Conservation (phyloP, 2,113 vertebrate species). For the Prolemur simus region DNA sequence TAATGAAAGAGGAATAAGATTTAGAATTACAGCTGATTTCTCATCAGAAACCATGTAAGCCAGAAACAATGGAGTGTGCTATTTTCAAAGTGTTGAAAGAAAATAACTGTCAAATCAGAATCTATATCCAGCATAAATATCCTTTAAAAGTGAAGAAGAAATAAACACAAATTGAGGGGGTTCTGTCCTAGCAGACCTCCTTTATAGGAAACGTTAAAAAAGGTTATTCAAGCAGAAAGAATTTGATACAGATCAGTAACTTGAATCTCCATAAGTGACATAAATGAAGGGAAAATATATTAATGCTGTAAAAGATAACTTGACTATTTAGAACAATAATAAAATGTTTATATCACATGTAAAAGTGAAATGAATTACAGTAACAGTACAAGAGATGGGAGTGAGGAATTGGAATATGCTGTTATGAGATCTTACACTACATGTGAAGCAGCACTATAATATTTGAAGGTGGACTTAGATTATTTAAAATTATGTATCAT, state of each 20-base stretch:
- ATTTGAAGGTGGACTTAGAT: neutral
- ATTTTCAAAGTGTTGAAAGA: neutral
- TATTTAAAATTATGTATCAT: neutral
- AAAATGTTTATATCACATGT: neutral
- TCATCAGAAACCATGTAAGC: neutral
- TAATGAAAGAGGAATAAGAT: neutral
- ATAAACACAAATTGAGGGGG: neutral
- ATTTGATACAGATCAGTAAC: neutral
- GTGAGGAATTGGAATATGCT: neutral
- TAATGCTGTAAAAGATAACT: neutral
- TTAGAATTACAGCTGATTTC: neutral
- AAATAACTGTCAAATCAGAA: neutral
- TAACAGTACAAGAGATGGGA: neutral
- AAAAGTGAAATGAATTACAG: neutral
- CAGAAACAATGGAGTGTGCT: neutral
- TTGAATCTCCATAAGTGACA: neutral
- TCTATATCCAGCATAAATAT: neutral
- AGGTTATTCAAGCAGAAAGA: neutral
- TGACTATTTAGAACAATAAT: neutral
- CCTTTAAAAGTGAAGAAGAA: neutral
- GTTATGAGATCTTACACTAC: neutral
- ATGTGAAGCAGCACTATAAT: neutral
- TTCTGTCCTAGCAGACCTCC: too few species aligned
- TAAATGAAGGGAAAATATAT: neutral
- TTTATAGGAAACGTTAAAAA: neutral